Conservation (phyloP, 2,797 vertebrate genomes). For the Emys orbicularis region DNA sequence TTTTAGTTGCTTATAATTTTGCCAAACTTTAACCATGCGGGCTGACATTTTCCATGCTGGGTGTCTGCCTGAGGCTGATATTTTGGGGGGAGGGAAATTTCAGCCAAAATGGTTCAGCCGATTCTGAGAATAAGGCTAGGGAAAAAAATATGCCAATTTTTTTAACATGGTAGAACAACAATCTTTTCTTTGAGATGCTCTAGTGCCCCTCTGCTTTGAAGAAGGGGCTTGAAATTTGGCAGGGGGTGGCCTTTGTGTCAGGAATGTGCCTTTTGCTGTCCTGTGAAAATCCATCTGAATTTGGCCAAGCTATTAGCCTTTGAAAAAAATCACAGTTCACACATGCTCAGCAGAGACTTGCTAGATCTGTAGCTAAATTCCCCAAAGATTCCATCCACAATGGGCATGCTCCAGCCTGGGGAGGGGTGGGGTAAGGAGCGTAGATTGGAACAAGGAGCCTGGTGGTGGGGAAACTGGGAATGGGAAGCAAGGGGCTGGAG, state of each 20-base stretch:
- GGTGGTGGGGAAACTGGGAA: not conserved
- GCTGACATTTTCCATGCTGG: conserved; percentile 39
- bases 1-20: conserved; percentile 41
- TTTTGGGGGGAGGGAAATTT: not conserved
- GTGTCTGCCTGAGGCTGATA: conserved; percentile 19
- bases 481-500: not conserved
- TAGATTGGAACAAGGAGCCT: not conserved
- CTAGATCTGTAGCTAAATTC: not conserved
- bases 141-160: not conserved
- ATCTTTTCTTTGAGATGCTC: not conserved
- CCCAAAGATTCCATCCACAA: not conserved
- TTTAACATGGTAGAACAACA: not conserved
- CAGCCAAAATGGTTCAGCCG: not conserved
- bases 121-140: not conserved
- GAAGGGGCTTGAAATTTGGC: not conserved
- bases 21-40: not conserved
- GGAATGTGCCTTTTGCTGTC: not conserved
- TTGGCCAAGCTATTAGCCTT: not conserved
- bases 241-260: not conserved
- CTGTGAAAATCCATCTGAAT: not conserved
- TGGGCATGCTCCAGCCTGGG: not conserved
- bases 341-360: not conserved
- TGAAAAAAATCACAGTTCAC: not conserved
- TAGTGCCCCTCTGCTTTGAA: not conserved
- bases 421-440: not conserved